A percentile compares a stretch with the other conserved stretches of the same genome.
phyloP scores from a whole-genome alignment of 2,888 invertebrate species.

The Doris montereyensis region DNA sequence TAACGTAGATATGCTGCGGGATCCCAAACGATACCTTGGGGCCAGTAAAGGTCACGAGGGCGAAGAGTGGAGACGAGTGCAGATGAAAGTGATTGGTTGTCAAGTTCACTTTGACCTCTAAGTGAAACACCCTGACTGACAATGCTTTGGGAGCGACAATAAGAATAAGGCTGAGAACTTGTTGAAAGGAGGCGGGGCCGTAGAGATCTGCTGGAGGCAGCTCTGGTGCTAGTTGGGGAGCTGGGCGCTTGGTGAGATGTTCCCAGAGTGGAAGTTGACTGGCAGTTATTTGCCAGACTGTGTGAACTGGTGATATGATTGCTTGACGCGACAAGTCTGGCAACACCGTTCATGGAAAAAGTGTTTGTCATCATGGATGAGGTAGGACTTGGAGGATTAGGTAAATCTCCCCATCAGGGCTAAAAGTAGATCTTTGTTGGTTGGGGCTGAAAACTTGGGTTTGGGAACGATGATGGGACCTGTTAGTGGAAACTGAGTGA shows the following conservation, averaged over 20 bases:
- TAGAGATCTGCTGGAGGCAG: conserved; percentile 1
- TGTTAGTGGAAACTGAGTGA: conserved; percentile 21
- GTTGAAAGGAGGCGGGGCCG: conserved; percentile 23
- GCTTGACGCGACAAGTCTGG: no score
- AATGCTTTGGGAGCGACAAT: conserved; percentile 19
- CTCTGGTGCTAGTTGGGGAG: conserved; percentile 20
- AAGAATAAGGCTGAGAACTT: conserved; percentile 32
- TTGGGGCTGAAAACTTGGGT: neutral
- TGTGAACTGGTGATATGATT: no score
- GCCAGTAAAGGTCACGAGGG: conserved; percentile 9
- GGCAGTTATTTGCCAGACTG: no score
- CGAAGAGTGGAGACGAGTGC: conserved; percentile 21
- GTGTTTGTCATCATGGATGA: no score
- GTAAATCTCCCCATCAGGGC: no score
- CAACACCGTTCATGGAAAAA: no score
- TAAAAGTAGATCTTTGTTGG: neutral
- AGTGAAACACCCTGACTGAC: conserved; percentile 30
- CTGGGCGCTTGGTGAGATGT: neutral
- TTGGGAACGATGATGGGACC: neutral
- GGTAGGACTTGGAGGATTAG: no score
- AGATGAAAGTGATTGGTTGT: conserved; percentile 28
- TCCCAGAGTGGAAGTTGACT: no score
- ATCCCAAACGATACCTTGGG: conserved; percentile 7
- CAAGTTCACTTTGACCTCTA: conserved; percentile 19
- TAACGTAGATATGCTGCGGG: conserved; percentile 31